These are phyloP conservation scores for Gymnobelideus leadbeateri DNA, from an alignment of 2,113 vertebrate genomes.

Conservation along the genomic window DNA sequence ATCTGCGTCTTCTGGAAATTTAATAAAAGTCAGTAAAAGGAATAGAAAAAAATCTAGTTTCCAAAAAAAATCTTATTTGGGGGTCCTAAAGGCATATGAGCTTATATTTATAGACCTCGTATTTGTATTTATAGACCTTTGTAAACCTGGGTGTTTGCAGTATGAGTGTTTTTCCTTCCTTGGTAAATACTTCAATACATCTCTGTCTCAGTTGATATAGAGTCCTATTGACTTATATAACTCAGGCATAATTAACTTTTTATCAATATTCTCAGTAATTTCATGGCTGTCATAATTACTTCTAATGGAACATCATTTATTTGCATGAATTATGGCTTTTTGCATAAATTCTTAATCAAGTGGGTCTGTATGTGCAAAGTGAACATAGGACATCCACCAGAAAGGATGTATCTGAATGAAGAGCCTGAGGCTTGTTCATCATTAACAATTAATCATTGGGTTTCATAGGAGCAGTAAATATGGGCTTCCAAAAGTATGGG, in stretches of 20 bases:
- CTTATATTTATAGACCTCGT: not conserved
- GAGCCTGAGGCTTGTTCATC: slow-evolving; percentile 35
- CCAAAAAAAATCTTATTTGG: slow-evolving; percentile 22
- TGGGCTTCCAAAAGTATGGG: not conserved
- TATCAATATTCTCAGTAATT: slow-evolving; percentile 64
- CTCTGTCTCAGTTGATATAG: slow-evolving; percentile 35
- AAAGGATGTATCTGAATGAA: slow-evolving; percentile 33
- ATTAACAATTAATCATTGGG: slow-evolving; percentile 60
- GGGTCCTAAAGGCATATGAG: slow-evolving; percentile 47
- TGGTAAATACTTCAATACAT: slow-evolving; percentile 7
- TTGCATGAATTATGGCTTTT: slow-evolving; percentile 66
- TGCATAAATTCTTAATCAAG: slow-evolving; percentile 73
- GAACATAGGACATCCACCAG: slow-evolving; percentile 50
- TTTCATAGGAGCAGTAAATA: slow-evolving; percentile 51
- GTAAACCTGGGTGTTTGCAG: not conserved
- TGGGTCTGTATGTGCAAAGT: slow-evolving; percentile 60
- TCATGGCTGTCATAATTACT: slow-evolving; percentile 67
- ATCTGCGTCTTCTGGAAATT: slow-evolving; percentile 53
- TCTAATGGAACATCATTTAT: slow-evolving; percentile 48
- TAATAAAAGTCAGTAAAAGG: slow-evolving; percentile 48
- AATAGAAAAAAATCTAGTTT: slow-evolving; percentile 36
- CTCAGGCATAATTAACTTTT: slow-evolving; percentile 59
- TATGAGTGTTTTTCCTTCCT: not conserved
- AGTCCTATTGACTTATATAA: slow-evolving; percentile 57
- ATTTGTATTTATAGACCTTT: not conserved